Conservation (phyloP, 2,113 vertebrate genomes). For the Clarias batrachus region DNA sequence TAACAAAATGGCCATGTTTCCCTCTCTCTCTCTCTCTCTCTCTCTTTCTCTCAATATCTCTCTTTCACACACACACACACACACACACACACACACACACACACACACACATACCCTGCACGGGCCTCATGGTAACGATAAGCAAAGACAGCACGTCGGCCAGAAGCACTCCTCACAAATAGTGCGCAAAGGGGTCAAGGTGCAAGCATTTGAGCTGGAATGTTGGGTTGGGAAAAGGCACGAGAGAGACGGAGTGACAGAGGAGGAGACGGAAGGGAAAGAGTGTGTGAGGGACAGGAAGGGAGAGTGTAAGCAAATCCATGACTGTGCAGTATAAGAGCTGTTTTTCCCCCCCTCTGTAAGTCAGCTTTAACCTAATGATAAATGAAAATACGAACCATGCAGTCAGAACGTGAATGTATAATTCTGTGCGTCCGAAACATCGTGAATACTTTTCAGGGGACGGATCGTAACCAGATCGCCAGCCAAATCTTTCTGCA, state of each 20-base stretch:
- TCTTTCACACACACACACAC: not conserved
- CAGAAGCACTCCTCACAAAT: constrained; percentile 13
- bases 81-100: constrained; percentile 10
- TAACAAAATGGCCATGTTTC: constrained; percentile 39
- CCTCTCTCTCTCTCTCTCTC: not conserved
- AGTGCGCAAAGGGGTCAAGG: constrained; percentile 28
- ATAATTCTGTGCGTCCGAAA: not conserved
- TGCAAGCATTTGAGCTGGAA: constrained; percentile 34
- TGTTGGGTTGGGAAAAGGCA: constrained; percentile 20
- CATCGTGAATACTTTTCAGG: not conserved
- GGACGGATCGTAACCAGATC: constrained; percentile 3
- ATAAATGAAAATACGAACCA: constrained; percentile 8
- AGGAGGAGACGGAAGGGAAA: not conserved
- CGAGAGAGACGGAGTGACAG: not conserved
- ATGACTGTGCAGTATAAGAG: not conserved
- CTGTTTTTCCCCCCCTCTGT: not conserved
- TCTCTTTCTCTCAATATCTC: not conserved
- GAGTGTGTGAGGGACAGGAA: constrained; percentile 17
- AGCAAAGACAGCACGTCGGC: constrained; percentile 6
- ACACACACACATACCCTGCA: constrained; percentile 9
- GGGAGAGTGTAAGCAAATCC: not conserved
- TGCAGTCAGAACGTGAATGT: not conserved
- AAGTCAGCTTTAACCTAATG: not conserved
- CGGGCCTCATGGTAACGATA: constrained; percentile 10
- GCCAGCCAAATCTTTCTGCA: constrained; percentile 20